These are phyloP conservation scores for Gymnocheta viridis DNA, from an alignment of 2,888 invertebrate genomes.

Conservation along the genomic window DNA sequence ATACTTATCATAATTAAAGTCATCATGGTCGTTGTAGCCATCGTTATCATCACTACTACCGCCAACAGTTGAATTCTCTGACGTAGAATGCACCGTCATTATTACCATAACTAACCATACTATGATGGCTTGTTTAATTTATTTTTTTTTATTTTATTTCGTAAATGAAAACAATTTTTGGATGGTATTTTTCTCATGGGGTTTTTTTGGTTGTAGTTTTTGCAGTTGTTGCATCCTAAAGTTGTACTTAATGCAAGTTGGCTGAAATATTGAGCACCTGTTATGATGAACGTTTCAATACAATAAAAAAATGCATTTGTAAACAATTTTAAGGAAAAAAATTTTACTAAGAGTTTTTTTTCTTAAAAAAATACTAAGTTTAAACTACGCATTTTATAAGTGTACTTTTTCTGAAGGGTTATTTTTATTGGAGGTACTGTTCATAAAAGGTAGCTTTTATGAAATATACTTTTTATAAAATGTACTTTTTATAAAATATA, in stretches of 20 bases:
- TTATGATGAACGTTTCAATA: constrained; percentile 20
- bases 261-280: constrained; percentile 46
- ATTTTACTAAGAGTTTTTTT: too few relatives aligned
- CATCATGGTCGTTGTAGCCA: constrained; percentile 23
- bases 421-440: neutral
- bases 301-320: too few relatives aligned
- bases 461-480: too few relatives aligned
- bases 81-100: neutral
- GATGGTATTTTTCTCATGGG: constrained; percentile 47
- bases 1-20: constrained; percentile 26
- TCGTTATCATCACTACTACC: constrained; percentile 17
- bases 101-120: constrained; percentile 35
- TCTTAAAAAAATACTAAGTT: too few relatives aligned
- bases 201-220: neutral
- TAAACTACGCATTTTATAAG: too few relatives aligned
- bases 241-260: constrained; percentile 22
- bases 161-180: constrained; percentile 56
- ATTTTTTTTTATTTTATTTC: neutral
- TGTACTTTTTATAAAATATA: too few relatives aligned
- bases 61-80: constrained; percentile 3
- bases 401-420: too few relatives aligned
- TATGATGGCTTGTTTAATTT: constrained; percentile 16
- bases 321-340: too few relatives aligned
- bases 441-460: neutral
- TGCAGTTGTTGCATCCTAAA: neutral